phyloP scores from a whole-genome alignment of 2,888 invertebrate genomes.

The Orthonevra nobilis region DNA sequence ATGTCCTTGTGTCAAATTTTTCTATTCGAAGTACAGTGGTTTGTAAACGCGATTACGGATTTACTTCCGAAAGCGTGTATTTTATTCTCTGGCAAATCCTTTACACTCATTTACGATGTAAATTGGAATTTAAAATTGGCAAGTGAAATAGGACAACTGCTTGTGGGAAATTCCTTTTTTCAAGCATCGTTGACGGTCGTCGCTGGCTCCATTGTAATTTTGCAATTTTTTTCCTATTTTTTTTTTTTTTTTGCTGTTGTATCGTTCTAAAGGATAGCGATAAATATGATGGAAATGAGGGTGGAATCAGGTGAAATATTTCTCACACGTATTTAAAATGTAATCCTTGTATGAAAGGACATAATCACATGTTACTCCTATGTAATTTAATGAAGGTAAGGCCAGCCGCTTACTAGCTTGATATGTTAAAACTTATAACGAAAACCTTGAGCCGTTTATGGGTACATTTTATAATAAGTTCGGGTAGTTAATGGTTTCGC shows the following conservation, averaged over 20 bases:
- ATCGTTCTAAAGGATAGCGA: conserved; percentile 1
- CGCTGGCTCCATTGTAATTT: too few species aligned
- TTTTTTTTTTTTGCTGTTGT: too few species aligned
- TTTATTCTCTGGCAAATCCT: too few species aligned
- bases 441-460: too few species aligned
- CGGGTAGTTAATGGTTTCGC: too few species aligned
- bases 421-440: too few species aligned
- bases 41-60: conserved; percentile 42
- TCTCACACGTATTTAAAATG: conserved; percentile 41
- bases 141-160: conserved; percentile 13
- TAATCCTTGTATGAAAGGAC: conserved; percentile 32
- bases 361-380: conserved; percentile 39
- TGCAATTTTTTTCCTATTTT: too few species aligned
- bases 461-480: too few species aligned
- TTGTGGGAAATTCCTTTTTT: background rate
- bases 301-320: conserved; percentile 34
- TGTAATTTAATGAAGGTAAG: too few species aligned
- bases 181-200: conserved; percentile 14
- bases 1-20: too few species aligned
- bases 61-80: conserved; percentile 1
- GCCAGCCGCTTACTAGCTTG: too few species aligned
- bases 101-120: conserved; percentile 32
- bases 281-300: conserved; percentile 1
- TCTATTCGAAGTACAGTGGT: too few species aligned
- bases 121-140: conserved; percentile 43